Evolutionary conservation across 2,888 invertebrate species (phyloP).

Genomic region (Malthinus seriepunctatus): DNA sequence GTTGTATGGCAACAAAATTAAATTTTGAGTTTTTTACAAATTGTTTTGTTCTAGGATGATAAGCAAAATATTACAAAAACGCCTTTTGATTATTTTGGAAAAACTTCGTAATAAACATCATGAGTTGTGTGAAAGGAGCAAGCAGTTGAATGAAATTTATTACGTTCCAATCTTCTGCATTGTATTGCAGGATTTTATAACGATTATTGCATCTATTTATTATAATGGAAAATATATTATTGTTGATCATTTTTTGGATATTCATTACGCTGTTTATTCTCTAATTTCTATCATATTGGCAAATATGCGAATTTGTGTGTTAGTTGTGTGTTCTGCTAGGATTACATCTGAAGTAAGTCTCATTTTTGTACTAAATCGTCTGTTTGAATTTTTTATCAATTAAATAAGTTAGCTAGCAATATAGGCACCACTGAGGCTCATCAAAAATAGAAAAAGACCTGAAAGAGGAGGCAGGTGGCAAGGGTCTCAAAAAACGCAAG

Average conservation of each 20-base stretch:
- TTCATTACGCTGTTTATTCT: constrained; percentile 1
- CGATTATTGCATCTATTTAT: constrained; percentile 5
- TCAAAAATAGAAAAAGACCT: too few relatives aligned
- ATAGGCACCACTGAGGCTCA: too few relatives aligned
- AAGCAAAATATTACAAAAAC: background rate
- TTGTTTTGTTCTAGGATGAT: background rate
- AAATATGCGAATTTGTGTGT: background rate
- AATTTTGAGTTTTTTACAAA: background rate
- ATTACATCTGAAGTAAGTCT: constrained; percentile 3
- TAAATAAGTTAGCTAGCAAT: too few relatives aligned
- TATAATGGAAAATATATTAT: constrained; percentile 9
- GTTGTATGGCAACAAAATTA: too few relatives aligned
- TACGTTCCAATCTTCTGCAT: background rate
- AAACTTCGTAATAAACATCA: constrained; percentile 2
- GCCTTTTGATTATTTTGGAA: constrained; percentile 5
- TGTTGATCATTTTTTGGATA: background rate
- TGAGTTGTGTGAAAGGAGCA: constrained; percentile 1
- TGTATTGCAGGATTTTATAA: constrained; percentile 10
- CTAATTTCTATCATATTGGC: background rate
- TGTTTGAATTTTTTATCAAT: too few relatives aligned
- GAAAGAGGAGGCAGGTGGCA: too few relatives aligned
- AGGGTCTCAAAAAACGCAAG: too few relatives aligned
- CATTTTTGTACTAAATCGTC: background rate
- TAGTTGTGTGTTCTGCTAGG: constrained; percentile 2
- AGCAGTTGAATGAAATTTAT: constrained; percentile 4